phyloP scores from a whole-genome alignment of 2,888 invertebrate species.

The Notocelia uddmanniana region DNA sequence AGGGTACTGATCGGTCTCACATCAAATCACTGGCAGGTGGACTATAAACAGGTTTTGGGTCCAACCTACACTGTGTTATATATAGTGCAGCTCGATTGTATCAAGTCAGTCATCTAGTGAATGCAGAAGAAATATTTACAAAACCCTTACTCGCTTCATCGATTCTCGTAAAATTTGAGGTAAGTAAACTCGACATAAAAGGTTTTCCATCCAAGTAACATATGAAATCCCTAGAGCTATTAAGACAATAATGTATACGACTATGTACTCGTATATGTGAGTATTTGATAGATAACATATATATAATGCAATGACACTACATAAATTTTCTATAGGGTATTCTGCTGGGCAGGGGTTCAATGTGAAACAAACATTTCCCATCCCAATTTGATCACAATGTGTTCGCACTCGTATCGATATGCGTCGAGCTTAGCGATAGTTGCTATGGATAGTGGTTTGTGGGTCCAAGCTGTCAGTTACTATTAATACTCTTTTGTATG shows the following conservation, averaged over 20 bases:
- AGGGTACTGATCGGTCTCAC: too few species aligned
- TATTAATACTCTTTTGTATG: too few species aligned
- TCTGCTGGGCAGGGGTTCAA: too few species aligned
- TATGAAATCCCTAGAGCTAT: neutral
- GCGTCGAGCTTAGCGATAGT: too few species aligned
- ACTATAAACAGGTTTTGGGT: too few species aligned
- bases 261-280: neutral
- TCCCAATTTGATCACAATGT: too few species aligned
- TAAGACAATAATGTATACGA: neutral
- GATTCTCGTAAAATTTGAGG: neutral
- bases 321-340: neutral
- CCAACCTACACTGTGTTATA: neutral
- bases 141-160: neutral
- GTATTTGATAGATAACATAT: too few species aligned
- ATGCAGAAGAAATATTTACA: neutral
- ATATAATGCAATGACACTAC: neutral
- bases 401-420: too few species aligned
- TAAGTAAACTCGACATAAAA: neutral
- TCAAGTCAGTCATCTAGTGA: neutral
- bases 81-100: neutral
- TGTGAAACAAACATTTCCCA: too few species aligned
- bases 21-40: too few species aligned
- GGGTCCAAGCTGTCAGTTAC: too few species aligned
- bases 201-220: neutral
- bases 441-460: too few species aligned